These are phyloP conservation scores for Cichladusa arquata DNA, from an alignment of 2,113 vertebrate species.

Conservation along the genomic window DNA sequence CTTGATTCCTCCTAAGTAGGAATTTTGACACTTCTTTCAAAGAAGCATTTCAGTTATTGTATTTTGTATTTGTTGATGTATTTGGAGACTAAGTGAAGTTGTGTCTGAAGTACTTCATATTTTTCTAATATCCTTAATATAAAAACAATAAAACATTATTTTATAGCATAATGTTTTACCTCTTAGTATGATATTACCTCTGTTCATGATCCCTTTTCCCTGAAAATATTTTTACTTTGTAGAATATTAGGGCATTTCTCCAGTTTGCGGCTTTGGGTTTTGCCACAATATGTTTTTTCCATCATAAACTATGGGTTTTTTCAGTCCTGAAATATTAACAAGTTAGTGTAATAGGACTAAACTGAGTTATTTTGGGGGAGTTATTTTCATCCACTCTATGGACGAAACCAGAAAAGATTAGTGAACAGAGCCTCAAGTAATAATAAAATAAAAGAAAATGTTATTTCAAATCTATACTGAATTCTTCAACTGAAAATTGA, in stretches of 20 bases:
- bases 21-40: neutral
- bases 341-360: neutral
- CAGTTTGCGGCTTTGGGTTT: neutral
- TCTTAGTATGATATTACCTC: neutral
- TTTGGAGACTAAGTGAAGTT: neutral
- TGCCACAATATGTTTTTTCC: neutral
- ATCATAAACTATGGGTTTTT: neutral
- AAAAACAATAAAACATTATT: neutral
- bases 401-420: neutral
- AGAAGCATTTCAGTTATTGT: neutral
- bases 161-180: neutral
- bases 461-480: neutral
- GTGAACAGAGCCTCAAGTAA: neutral
- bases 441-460: neutral
- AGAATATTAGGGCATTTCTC: neutral
- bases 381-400: neutral
- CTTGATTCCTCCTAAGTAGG: neutral
- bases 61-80: neutral
- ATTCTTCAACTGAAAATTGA: neutral
- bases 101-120: neutral
- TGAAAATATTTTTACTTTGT: neutral
- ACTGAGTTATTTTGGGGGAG: neutral
- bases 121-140: neutral
- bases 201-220: neutral
- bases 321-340: neutral